Evolutionary conservation across 2,888 invertebrate species (phyloP).

Genomic region (Apotomis capreana): DNA sequence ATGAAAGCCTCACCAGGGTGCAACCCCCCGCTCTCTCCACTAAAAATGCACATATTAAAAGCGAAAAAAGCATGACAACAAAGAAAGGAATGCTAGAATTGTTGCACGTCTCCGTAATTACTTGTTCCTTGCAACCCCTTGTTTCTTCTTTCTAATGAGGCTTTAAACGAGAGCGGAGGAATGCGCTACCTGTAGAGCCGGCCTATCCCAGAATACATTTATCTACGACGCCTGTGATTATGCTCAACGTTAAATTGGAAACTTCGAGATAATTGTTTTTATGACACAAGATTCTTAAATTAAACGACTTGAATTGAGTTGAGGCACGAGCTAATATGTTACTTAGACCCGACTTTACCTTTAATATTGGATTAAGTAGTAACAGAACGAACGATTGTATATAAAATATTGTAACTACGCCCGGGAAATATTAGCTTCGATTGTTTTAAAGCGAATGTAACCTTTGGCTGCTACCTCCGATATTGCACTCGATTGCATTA

Average conservation of each 20-base stretch:
- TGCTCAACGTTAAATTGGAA: slow-evolving; percentile 44
- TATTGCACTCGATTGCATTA: slow-evolving; percentile 33
- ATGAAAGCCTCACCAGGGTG: slow-evolving; percentile 59
- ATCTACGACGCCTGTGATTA: slow-evolving; percentile 50
- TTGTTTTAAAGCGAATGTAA: slow-evolving; percentile 11
- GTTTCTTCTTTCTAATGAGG: slow-evolving; percentile 57
- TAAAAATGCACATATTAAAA: slow-evolving; percentile 75
- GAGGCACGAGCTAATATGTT: background rate
- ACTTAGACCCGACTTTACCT: background rate
- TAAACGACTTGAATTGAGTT: background rate
- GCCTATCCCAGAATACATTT: slow-evolving; percentile 52
- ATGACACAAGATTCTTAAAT: slow-evolving; percentile 41
- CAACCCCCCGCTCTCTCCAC: slow-evolving; percentile 63
- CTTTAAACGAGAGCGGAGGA: slow-evolving; percentile 46
- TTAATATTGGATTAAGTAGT: background rate
- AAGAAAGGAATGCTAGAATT: slow-evolving; percentile 69
- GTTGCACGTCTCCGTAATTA: slow-evolving; percentile 60
- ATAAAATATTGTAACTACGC: background rate
- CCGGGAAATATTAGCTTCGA: slow-evolving; percentile 10
- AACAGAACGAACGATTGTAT: background rate
- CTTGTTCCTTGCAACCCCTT: slow-evolving; percentile 55
- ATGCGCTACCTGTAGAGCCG: slow-evolving; percentile 60
- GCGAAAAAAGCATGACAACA: slow-evolving; percentile 60
- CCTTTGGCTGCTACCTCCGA: slow-evolving; percentile 18
- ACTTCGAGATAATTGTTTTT: slow-evolving; percentile 45